Base-by-base conservation (phyloP, 2,888 invertebrate genomes). In the Dasypolia templi region DNA sequence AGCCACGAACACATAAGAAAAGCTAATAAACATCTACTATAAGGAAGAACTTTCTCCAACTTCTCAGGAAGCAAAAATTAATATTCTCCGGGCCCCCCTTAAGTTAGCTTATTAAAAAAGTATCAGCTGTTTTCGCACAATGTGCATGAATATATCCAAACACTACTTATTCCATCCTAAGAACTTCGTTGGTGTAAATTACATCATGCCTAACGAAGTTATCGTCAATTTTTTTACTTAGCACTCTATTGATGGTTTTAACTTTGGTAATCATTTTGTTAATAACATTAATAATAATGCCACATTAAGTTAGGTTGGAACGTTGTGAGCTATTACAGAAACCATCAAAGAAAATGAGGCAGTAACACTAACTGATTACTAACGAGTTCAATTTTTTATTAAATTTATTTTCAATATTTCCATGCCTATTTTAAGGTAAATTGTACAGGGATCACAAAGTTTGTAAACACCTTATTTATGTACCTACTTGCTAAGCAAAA, bases 71-170 rank as follows among this genome's bases (percentile, higher is more conserved):
- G 70, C 77, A 62, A 82, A 81, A 85, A 87, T 87, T 85, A 86
- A 87, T 87, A 87, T 87, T 87, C 84, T 71, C 73, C 59, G 49
- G 32, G 68, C 74, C 55, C 72, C 75, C 62, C 77, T 71, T 78
- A 77, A 77, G 72, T n/a, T n/a, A 76, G 65, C 71, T 87, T 87
- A 86, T 86, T 86, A 86, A 87, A 86, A 87, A 86, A 86, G 86
- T 86, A 86, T 84, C 79, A 74, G 80, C 65, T 53, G 29, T 80
- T 84, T 81, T 84, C 66, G 58, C 69, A 42, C 67, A 73, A 81
- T 81, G 68, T 78, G 71, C 77, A 77, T 86, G 70, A 69, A 81
- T 83, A 84, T 83, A 81, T 81, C 65, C 70, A 66, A 64, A 72
- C 72, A 69, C 79, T 79, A 76, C 71, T 77, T 72, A 55, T 67